phyloP scores from a whole-genome alignment of 2,888 invertebrate species.

The Drosophila subquinaria region DNA sequence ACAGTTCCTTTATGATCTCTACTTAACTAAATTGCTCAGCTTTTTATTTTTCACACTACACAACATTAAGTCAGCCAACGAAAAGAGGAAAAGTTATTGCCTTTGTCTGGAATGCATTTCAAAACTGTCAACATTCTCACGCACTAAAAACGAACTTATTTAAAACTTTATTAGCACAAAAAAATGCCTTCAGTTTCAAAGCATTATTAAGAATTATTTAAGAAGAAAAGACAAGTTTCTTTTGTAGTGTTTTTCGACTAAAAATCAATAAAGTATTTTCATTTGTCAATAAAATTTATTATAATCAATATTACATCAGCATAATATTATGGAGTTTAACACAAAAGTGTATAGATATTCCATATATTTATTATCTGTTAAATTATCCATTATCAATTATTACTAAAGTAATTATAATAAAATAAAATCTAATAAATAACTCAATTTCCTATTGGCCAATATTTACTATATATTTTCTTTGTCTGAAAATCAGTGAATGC shows the following conservation, averaged over 20 bases:
- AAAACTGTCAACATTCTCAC: neutral
- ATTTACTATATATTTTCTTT: too few species aligned
- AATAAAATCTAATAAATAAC: too few species aligned
- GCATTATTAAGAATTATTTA: neutral
- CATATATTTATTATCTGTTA: too few species aligned
- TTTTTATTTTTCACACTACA: neutral
- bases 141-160: neutral
- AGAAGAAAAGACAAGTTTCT: neutral
- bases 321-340: too few species aligned
- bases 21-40: conserved; percentile 2
- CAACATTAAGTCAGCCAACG: neutral
- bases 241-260: too few species aligned
- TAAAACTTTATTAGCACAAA: neutral
- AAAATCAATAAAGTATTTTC: neutral
- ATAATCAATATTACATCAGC: too few species aligned
- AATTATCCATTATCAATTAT: too few species aligned
- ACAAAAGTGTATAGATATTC: too few species aligned
- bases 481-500: too few species aligned
- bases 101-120: neutral
- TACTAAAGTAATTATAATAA: too few species aligned
- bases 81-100: neutral
- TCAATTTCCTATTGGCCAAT: too few species aligned
- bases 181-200: neutral
- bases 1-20: conserved; percentile 5
- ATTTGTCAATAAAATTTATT: neutral